Base-by-base conservation (phyloP, 2,888 invertebrate species). In the Drosophila glabriapex region DNA sequence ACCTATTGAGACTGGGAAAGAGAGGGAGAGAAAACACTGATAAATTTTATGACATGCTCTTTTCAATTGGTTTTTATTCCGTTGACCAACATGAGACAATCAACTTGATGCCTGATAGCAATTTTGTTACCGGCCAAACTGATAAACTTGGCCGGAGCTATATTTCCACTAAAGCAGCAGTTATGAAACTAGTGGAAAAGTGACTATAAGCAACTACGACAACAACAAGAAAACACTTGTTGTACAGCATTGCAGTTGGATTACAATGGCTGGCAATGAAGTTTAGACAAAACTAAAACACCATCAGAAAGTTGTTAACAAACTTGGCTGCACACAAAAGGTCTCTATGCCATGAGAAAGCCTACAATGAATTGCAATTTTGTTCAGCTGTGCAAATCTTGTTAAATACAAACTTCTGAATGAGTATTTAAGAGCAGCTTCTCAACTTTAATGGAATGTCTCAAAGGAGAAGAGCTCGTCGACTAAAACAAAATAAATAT, bases 31-130 rank as follows among this genome's bases (percentile, higher is more conserved):
- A 46, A 33, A 29, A 9, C 54, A 22, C 71, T 85, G 85, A 87
- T 87, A 85, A 76, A 69, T 68, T 67, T 63, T 60, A 66, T 69
- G 50, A 56, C 72, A 75, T 33, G 46, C 54, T 58, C 66, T 83
- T 82, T 86, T 25, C 67, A 74, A 75, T 86, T 74, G 73, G 50
- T 65, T 76, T 77, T 64, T 25, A 37, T 68, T 50, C 50, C 46
- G 33, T 59, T 56, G 49, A 61, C 50, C 62, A 66, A 16, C 50
- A 28, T 29, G 35, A 61, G 37, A 66, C 41, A 50, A 55, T 58
- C 56, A 41, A 43, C 56, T 25, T 46, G 55, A 35, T 39, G 37
- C 9, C 49, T 60, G 69, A 63, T 66, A 67, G 53, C 59, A 49
- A 55, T 61, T 65, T 39, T 68, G 58, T 46, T 56, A n/a, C 60